phyloP scores from a whole-genome alignment of 2,888 invertebrate genomes.

The Drosophila kuntzei region DNA sequence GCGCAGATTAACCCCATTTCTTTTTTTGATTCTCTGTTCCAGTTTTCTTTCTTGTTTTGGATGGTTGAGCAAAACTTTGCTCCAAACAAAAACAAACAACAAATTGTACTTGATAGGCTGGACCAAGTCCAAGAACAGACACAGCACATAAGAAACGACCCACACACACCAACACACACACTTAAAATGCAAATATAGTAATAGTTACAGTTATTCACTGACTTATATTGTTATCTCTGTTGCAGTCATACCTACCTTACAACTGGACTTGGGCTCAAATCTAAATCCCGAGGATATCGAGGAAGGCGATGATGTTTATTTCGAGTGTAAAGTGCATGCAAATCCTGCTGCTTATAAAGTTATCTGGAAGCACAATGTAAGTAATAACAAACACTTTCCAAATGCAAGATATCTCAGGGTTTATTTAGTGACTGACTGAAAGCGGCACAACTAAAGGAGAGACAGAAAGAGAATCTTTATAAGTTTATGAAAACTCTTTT shows the following conservation, averaged over 20 bases:
- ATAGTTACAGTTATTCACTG: slow-evolving; percentile 20
- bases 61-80: slow-evolving; percentile 35
- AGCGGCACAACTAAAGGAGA: background rate
- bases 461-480: background rate
- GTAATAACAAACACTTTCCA: slow-evolving; percentile 82
- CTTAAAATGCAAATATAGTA: background rate
- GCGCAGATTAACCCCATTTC: slow-evolving; percentile 78
- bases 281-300: slow-evolving; percentile 92
- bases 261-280: slow-evolving; percentile 90
- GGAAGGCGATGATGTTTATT: slow-evolving; percentile 92
- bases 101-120: slow-evolving; percentile 63
- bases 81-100: slow-evolving; percentile 28
- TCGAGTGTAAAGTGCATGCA: slow-evolving; percentile 92
- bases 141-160: slow-evolving; percentile 37
- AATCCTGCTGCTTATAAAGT: slow-evolving; percentile 93
- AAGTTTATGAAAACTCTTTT: slow-evolving; percentile 2
- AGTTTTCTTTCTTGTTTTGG: slow-evolving; percentile 17
- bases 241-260: slow-evolving; percentile 89
- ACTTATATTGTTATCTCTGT: slow-evolving; percentile 42
- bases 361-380: slow-evolving; percentile 92
- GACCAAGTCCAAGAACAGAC: slow-evolving; percentile 32
- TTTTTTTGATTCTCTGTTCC: slow-evolving; percentile 18
- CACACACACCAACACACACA: slow-evolving; percentile 33
- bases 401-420: slow-evolving; percentile 39
- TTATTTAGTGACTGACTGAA: slow-evolving; percentile 26